Percentiles rank a stretch among this genome's conserved stretches.
Evolutionary conservation across 2,888 invertebrate genomes (phyloP).

Genomic region (Tryphoninae sp.): DNA sequence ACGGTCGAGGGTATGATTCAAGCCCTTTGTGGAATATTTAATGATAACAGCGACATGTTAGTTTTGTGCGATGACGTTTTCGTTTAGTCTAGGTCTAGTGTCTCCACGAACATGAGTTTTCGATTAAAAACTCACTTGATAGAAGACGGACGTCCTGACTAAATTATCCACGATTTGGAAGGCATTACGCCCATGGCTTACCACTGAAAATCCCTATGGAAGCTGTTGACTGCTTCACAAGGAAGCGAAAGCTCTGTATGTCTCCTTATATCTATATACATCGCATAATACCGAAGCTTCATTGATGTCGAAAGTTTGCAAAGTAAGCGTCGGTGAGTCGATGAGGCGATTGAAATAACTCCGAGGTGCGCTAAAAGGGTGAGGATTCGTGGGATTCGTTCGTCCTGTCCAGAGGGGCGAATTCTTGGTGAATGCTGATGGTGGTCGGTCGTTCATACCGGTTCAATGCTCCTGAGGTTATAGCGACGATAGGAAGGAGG

Average conservation of each 20-base stretch:
- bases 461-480: slow-evolving; percentile 14
- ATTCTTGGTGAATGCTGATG: slow-evolving; percentile 20
- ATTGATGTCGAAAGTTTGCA: slow-evolving; percentile 51
- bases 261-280: slow-evolving; percentile 20
- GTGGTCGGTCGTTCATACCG: slow-evolving; percentile 14
- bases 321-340: slow-evolving; percentile 61
- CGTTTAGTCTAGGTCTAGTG: not conserved
- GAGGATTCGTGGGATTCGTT: slow-evolving; percentile 28
- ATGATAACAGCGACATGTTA: no score
- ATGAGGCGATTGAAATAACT: slow-evolving; percentile 67
- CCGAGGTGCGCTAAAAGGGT: slow-evolving; percentile 50
- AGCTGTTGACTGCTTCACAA: slow-evolving; percentile 45
- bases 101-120: not conserved
- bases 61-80: no score
- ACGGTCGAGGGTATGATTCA: no score
- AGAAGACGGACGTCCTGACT: not conserved
- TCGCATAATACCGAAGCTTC: slow-evolving; percentile 33
- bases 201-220: slow-evolving; percentile 26
- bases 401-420: slow-evolving; percentile 17
- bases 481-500: not conserved
- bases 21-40: no score
- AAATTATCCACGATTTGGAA: slow-evolving; percentile 39
- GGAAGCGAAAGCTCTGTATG: not conserved
- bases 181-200: slow-evolving; percentile 26
- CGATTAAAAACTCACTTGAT: slow-evolving; percentile 11